phyloP scores from a whole-genome alignment of 2,113 vertebrate species.

The Chaetodon trifascialis region DNA sequence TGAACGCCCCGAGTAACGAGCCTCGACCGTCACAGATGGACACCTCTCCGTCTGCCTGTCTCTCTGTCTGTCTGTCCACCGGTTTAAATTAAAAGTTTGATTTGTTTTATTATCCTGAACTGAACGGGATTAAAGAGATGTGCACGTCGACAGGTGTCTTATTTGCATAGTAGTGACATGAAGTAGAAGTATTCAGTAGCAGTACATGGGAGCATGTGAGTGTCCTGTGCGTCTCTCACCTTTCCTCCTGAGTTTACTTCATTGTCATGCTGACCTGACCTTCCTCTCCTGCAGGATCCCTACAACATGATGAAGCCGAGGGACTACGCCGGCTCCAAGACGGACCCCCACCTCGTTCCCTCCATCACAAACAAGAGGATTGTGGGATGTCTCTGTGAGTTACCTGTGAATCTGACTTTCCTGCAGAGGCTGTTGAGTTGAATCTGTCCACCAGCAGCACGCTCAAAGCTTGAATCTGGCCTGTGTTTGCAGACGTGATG shows the following conservation, averaged over 20 bases:
- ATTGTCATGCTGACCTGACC: not conserved
- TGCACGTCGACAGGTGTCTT: not conserved
- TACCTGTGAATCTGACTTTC: not conserved
- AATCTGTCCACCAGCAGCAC: too few species aligned
- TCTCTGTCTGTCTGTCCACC: too few species aligned
- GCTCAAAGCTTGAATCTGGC: too few species aligned
- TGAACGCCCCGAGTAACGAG: not conserved
- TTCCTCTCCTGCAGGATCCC: conserved; percentile 83
- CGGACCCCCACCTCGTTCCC: conserved; percentile 91
- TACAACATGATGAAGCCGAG: conserved; percentile 88
- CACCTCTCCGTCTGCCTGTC: not conserved
- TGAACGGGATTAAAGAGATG: not conserved
- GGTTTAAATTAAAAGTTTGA: not conserved
- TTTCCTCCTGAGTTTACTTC: too few species aligned
- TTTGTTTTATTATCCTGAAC: not conserved
- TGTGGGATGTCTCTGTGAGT: conserved; percentile 93
- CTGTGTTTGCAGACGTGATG: too few species aligned
- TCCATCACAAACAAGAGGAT: conserved; percentile 89
- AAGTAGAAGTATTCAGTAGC: too few species aligned
- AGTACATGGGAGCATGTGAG: too few species aligned
- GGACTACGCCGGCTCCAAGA: conserved; percentile 87
- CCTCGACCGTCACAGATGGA: not conserved
- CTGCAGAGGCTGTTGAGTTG: not conserved
- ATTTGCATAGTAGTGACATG: too few species aligned
- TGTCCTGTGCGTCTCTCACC: too few species aligned